phyloP scores from a whole-genome alignment of 2,888 invertebrate genomes.

The Lasioglossum vierecki region DNA sequence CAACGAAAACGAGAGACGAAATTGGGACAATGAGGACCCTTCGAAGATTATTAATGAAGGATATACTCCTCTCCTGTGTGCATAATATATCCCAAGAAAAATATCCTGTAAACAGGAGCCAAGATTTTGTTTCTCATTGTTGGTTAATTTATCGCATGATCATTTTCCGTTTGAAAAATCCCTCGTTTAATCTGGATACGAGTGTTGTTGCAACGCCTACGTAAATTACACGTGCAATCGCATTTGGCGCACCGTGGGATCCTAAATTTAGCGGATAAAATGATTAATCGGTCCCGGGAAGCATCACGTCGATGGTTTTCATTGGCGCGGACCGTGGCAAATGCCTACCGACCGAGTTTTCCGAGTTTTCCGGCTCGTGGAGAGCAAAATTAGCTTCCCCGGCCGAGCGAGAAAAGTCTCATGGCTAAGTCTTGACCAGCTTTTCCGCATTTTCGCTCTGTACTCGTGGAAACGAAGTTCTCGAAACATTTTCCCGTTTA shows the following conservation, averaged over 20 bases:
- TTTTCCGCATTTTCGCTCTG: not conserved
- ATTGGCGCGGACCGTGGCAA: not conserved
- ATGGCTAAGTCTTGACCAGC: not conserved
- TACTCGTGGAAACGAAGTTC: not conserved
- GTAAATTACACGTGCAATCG: not conserved
- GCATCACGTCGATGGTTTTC: not conserved
- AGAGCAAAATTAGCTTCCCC: constrained; percentile 8
- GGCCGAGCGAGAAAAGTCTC: not conserved
- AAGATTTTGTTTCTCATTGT: no score
- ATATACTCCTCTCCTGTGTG: not conserved
- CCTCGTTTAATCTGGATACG: not conserved
- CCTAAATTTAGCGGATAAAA: not conserved
- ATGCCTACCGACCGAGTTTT: constrained; percentile 14
- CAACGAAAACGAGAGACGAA: not conserved
- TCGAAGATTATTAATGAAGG: not conserved
- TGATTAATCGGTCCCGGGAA: not conserved
- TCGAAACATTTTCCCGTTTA: not conserved
- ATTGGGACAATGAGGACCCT: not conserved
- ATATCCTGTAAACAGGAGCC: no score
- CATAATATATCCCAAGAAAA: not conserved
- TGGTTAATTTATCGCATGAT: not conserved
- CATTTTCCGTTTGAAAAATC: not conserved
- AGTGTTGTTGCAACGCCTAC: not conserved
- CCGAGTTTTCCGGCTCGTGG: not conserved
- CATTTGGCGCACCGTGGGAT: not conserved